Evolutionary conservation across 2,797 vertebrate genomes (phyloP), one percentile per base, ranked within the genome.

Genomic region (Cyclopterus lumpus): DNA sequence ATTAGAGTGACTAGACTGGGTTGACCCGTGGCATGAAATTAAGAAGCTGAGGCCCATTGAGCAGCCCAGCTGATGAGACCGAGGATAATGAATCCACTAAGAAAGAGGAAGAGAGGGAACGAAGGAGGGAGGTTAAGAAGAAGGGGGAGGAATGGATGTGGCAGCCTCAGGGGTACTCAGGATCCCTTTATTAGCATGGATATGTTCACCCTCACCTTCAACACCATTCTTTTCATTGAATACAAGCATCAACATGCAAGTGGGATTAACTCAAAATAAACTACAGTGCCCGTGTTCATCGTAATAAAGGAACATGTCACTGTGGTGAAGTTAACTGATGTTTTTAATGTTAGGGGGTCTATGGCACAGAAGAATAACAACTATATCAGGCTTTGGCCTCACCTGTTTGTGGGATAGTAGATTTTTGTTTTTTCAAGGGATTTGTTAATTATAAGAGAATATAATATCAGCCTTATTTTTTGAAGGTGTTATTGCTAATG

Each of bases 1-100:
- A 89, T 91, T 86, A 91, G 84, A 82, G 60, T 32, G 72, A 79
- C 81, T 73, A 71, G 73, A 79, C 80, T 72, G 69, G 73, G 67
- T 76, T 85, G 86, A 90, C 92, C 88, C n/a, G 14, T 84, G 87
- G 89, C 85, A 80, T 85, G 83, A 90, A 90, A 92, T 91, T 81
- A 92, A 89, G 80, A 71, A 88, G 81, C 78, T 59, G 61, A 85
- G 83, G 83, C 79, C 82, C 84, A 86, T 83, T 86, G 83, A 87
- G 76, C 82, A 67, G 83, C 79, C 59, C 63, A 36, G 75, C 83
- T 75, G 87, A 91, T 88, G 65, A 80, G 82, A 74, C 81, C 26
- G 80, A 81, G 78, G 65, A 86, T 86, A 86, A 91, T 92, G 92
- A 93, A 91, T 92, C 86, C 83, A 77, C 58, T 46, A 76, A 65